phyloP scores from a whole-genome alignment of 2,113 vertebrate genomes.

The Apistogramma diplotaenia region DNA sequence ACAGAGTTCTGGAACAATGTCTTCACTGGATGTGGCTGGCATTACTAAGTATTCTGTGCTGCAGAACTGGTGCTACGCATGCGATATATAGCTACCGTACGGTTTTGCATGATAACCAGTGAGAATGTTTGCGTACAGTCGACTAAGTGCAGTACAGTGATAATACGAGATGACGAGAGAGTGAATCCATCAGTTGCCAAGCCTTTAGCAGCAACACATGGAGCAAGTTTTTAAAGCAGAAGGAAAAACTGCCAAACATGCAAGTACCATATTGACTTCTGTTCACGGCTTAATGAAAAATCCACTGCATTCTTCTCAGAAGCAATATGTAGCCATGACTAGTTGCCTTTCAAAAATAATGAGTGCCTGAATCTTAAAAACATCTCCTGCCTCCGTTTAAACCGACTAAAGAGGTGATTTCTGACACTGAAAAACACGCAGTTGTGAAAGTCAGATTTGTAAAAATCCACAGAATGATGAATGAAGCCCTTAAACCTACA shows the following conservation, averaged over 20 bases:
- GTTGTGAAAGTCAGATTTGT: not conserved
- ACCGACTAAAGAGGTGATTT: not conserved
- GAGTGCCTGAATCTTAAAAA: not conserved
- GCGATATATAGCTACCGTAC: slow-evolving; percentile 1
- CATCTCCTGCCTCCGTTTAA: not conserved
- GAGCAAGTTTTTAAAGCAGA: slow-evolving; percentile 4
- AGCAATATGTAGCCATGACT: not conserved
- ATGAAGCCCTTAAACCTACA: slow-evolving; percentile 1
- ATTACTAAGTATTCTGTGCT: slow-evolving; percentile 51
- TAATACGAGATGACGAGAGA: not conserved
- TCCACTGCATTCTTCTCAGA: not conserved
- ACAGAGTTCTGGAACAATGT: slow-evolving; percentile 51
- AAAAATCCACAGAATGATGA: slow-evolving; percentile 2
- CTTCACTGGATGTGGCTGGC: slow-evolving; percentile 61
- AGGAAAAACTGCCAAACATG: slow-evolving; percentile 5
- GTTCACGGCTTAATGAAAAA: not conserved
- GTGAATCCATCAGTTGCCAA: not conserved
- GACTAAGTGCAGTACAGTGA: not conserved
- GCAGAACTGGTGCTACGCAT: slow-evolving; percentile 43
- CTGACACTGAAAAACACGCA: not conserved
- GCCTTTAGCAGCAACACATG: slow-evolving; percentile 20
- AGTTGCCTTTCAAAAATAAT: slow-evolving; percentile 4
- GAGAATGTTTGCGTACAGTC: not conserved
- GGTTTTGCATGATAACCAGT: slow-evolving; percentile 4
- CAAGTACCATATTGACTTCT: slow-evolving; percentile 8